A percentile compares a stretch with the other conserved stretches of the same genome.
These are phyloP conservation scores for Strix occidentalis DNA, from an alignment of 2,797 vertebrate genomes.

Conservation along the genomic window DNA sequence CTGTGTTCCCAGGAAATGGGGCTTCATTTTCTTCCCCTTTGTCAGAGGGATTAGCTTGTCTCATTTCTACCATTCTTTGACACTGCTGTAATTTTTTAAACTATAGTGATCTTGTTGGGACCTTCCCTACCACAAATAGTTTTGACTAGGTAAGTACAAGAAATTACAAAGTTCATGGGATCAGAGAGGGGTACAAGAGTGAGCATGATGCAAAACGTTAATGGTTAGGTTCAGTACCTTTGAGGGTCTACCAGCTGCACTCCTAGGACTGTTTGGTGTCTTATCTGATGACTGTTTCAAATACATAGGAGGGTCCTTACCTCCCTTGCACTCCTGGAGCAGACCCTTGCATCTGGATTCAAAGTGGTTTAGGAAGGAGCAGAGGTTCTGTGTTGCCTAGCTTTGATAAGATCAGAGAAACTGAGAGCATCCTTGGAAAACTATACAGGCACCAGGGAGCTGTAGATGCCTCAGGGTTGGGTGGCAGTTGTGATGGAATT, in stretches of 20 bases:
- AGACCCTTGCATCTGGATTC: neutral
- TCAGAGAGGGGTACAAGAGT: neutral
- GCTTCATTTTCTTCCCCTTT: neutral
- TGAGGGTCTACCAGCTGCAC: fast-evolving
- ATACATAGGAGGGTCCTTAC: neutral
- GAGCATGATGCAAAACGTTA: neutral
- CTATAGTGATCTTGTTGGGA: neutral
- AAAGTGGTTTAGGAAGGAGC: neutral
- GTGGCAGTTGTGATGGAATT: conserved; percentile 7
- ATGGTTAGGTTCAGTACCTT: neutral
- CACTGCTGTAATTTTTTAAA: neutral
- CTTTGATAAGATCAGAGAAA: neutral
- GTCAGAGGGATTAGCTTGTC: neutral
- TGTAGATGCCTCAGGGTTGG: conserved; percentile 33
- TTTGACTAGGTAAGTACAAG: neutral
- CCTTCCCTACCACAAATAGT: neutral
- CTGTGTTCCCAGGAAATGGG: neutral
- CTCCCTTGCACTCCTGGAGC: neutral
- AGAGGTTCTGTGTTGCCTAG: neutral
- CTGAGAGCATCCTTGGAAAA: neutral
- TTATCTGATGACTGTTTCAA: neutral
- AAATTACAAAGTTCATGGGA: neutral
- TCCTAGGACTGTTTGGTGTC: neutral
- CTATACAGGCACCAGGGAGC: neutral
- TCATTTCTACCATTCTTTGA: neutral